Conservation (phyloP, 2,113 vertebrate species). For the Anolis sagrei region DNA sequence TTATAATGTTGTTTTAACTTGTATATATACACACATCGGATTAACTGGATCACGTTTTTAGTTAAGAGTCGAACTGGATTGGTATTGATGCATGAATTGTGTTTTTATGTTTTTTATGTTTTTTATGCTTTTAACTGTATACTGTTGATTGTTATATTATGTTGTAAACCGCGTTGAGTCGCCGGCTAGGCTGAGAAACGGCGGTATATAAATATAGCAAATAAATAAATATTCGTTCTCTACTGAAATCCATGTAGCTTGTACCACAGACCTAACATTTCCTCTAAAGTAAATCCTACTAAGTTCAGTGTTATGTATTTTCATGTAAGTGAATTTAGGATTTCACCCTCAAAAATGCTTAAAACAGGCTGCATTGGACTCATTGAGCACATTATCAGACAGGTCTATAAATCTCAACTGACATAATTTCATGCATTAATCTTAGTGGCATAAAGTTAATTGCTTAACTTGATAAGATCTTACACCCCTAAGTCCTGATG, state of each 20-base stretch:
- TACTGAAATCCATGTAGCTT: background rate
- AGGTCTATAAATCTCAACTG: constrained; percentile 12
- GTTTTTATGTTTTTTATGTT: too few species aligned
- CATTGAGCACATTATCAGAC: background rate
- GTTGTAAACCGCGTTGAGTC: too few species aligned
- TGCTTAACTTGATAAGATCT: constrained; percentile 14
- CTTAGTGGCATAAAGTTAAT: constrained; percentile 15
- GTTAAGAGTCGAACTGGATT: too few species aligned
- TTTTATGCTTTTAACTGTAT: too few species aligned
- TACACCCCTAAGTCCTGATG: background rate
- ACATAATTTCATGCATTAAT: constrained; percentile 21
- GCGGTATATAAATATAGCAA: too few species aligned
- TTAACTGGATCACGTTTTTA: too few species aligned
- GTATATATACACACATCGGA: too few species aligned
- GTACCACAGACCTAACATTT: background rate
- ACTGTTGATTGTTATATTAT: too few species aligned
- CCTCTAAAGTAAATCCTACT: background rate
- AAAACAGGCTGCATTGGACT: background rate
- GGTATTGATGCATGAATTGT: too few species aligned
- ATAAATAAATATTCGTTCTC: background rate
- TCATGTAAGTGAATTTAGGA: background rate
- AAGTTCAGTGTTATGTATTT: background rate
- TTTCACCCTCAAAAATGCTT: background rate
- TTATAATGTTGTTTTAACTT: too few species aligned
- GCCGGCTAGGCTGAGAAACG: too few species aligned